A percentile compares a stretch with the other conserved stretches of the same genome.
Conservation (phyloP, 2,888 invertebrate genomes). For the Micropterix aruncella region DNA sequence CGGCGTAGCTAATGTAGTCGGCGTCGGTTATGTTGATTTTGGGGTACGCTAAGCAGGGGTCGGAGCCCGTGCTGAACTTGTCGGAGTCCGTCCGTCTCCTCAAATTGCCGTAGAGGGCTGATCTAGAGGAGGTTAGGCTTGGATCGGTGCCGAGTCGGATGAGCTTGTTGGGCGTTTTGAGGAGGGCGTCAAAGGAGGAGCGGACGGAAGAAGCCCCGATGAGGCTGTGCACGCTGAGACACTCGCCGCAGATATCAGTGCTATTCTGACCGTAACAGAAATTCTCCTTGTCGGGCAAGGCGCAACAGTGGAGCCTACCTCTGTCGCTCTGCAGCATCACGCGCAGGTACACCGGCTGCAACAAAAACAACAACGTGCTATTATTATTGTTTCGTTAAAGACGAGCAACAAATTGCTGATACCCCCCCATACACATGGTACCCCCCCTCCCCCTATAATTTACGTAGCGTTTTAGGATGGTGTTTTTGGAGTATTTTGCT, state of each 20-base stretch:
- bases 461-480: too few species aligned
- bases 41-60: constrained; percentile 14
- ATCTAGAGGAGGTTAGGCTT: constrained; percentile 19
- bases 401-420: too few species aligned
- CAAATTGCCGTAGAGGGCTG: constrained; percentile 25
- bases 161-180: constrained; percentile 4
- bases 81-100: constrained; percentile 8
- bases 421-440: too few species aligned
- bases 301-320: constrained; percentile 62
- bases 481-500: too few species aligned
- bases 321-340: constrained; percentile 54
- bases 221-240: constrained; percentile 21
- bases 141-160: constrained; percentile 11
- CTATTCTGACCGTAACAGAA: constrained; percentile 29
- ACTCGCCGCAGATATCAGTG: constrained; percentile 19
- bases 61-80: background rate
- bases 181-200: background rate
- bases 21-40: constrained; percentile 37
- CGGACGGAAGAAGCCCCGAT: constrained; percentile 13
- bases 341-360: constrained; percentile 70
- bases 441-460: too few species aligned
- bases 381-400: too few species aligned
- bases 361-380: constrained; percentile 21
- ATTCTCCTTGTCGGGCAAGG: constrained; percentile 25
- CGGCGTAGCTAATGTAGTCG: constrained; percentile 26